Conservation (phyloP, 2,797 vertebrate genomes). For the Ispidina picta region DNA sequence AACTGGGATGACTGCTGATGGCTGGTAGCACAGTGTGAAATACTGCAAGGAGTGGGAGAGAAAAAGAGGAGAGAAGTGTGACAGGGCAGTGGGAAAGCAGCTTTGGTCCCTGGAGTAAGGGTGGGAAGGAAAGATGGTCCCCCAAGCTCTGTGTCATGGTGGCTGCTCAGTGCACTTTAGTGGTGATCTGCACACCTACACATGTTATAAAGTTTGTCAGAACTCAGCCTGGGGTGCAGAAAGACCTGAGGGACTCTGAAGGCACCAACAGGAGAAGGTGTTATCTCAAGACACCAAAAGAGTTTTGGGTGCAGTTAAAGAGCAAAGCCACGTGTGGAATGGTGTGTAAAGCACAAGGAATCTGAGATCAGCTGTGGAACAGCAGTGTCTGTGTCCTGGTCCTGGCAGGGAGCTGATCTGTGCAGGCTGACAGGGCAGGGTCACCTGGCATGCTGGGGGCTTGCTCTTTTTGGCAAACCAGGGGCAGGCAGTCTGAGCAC, state of each 20-base stretch:
- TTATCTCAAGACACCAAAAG: neutral
- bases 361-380: neutral
- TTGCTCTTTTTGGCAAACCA: neutral
- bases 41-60: neutral
- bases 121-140: neutral
- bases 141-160: fast-evolving
- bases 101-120: neutral
- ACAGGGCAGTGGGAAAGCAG: neutral
- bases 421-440: neutral
- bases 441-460: neutral
- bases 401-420: neutral
- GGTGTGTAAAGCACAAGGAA: neutral
- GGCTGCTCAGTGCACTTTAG: neutral
- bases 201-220: neutral
- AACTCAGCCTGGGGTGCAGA: neutral
- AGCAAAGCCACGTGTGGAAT: neutral
- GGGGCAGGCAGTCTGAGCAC: neutral
- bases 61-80: neutral
- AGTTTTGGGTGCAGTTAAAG: neutral
- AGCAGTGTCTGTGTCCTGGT: neutral
- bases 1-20: neutral
- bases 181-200: neutral
- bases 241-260: neutral
- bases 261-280: neutral
- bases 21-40: neutral